Percentiles rank a stretch among this genome's conserved stretches.
phyloP scores from a whole-genome alignment of 2,113 vertebrate genomes.

The Camarhynchus parvulus region DNA sequence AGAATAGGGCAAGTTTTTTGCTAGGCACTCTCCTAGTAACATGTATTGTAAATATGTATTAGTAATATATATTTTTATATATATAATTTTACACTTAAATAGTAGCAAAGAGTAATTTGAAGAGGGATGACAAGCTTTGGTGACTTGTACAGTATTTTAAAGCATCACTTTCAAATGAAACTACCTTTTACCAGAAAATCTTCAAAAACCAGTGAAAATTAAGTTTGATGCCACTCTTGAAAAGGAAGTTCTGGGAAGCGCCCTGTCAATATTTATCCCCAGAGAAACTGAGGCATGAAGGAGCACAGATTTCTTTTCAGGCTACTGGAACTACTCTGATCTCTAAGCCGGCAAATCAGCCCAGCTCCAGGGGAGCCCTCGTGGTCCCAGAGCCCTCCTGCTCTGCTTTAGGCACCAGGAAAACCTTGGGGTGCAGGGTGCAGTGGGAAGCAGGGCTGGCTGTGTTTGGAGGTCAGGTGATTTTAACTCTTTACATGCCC shows the following conservation, averaged over 20 bases:
- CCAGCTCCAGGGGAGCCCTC: background rate
- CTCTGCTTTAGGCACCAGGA: background rate
- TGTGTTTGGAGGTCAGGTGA: background rate
- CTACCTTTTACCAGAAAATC: background rate
- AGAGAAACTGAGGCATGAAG: background rate
- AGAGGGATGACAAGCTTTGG: background rate
- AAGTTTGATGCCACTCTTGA: background rate
- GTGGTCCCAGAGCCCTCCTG: background rate
- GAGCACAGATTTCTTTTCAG: background rate
- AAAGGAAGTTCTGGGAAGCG: background rate
- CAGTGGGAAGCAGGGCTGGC: background rate
- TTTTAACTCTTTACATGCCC: background rate
- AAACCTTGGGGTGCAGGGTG: background rate
- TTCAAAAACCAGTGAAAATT: background rate
- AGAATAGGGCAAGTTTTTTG: background rate
- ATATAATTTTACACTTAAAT: background rate
- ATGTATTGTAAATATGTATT: background rate
- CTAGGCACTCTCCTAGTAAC: background rate
- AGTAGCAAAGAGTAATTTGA: background rate
- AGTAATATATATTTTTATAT: background rate
- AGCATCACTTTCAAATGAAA: background rate
- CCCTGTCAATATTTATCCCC: background rate
- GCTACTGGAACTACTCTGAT: background rate
- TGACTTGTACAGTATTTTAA: background rate
- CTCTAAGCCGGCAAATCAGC: background rate